phyloP scores from a whole-genome alignment of 1,140 invertebrate genomes.

The Harlomillsia oculata region DNA sequence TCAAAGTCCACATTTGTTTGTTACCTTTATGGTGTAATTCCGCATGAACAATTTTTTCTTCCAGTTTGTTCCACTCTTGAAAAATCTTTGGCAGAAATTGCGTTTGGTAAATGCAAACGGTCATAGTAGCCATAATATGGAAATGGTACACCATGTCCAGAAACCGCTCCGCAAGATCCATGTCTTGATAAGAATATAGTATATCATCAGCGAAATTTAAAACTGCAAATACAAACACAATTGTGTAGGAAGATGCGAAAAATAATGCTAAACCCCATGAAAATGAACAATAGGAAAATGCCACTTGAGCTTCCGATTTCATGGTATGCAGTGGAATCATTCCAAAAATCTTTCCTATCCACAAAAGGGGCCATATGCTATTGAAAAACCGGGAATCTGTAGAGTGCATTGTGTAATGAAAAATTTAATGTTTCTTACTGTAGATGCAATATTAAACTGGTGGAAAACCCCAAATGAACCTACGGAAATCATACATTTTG shows the following conservation, averaged over 20 bases:
- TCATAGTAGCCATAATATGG: conserved; percentile 12
- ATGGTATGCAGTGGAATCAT: conserved; percentile 7
- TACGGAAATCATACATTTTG: too few species aligned
- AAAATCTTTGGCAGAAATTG: conserved; percentile 6
- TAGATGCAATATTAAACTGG: too few species aligned
- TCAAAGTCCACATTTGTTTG: too few species aligned
- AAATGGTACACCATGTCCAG: conserved; percentile 18
- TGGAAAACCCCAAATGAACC: too few species aligned
- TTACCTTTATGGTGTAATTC: too few species aligned
- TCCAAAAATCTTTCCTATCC: conserved; percentile 2
- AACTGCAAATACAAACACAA: conserved; percentile 10
- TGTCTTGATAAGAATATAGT: neutral
- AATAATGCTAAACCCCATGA: neutral
- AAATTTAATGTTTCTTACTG: too few species aligned
- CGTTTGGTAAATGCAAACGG: conserved; percentile 15
- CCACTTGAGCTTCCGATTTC: neutral
- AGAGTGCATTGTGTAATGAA: too few species aligned
- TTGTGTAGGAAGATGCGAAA: neutral
- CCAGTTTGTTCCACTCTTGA: neutral
- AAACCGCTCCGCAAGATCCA: conserved; percentile 9
- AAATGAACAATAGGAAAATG: neutral
- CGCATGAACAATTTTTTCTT: conserved; percentile 8
- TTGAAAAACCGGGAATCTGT: too few species aligned
- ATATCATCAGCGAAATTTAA: conserved; percentile 5
- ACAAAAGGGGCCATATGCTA: conserved; percentile 18